Percentiles rank a stretch among this genome's conserved stretches.
These are phyloP conservation scores for Archips crataeganus DNA, from an alignment of 2,888 invertebrate species.

Conservation along the genomic window DNA sequence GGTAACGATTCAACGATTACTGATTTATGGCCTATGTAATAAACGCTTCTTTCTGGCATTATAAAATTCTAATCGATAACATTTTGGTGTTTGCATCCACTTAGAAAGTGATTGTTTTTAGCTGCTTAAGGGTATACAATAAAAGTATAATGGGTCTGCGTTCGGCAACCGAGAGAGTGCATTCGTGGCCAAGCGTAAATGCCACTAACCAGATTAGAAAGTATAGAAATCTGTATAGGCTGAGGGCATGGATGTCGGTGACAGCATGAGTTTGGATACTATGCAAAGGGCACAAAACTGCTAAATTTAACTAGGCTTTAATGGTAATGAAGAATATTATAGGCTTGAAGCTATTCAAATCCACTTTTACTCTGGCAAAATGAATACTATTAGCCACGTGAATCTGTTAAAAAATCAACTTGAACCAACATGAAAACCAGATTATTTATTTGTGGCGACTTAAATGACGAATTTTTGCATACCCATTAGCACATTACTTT, in stretches of 20 bases:
- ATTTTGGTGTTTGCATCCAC: slow-evolving; percentile 60
- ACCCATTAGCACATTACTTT: slow-evolving; percentile 26
- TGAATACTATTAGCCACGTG: not conserved
- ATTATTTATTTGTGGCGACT: slow-evolving; percentile 11
- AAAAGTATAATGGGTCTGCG: slow-evolving; percentile 71
- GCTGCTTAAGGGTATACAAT: slow-evolving; percentile 69
- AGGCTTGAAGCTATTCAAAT: not conserved
- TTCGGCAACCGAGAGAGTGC: slow-evolving; percentile 70
- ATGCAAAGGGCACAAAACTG: not conserved
- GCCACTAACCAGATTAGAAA: slow-evolving; percentile 75
- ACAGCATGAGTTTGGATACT: slow-evolving; percentile 45
- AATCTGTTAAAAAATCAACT: slow-evolving; percentile 1
- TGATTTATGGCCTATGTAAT: not conserved
- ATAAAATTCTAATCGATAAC: slow-evolving; percentile 39
- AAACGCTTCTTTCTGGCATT: not conserved
- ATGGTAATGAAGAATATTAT: too few species aligned
- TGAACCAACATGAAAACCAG: slow-evolving; percentile 6
- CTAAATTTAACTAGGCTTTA: too few species aligned
- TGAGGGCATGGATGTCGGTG: slow-evolving; percentile 59
- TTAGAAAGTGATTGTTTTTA: slow-evolving; percentile 70
- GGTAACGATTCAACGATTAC: not conserved
- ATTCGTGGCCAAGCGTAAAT: slow-evolving; percentile 71
- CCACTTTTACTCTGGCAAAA: not conserved
- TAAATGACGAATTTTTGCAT: slow-evolving; percentile 28
- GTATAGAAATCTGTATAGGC: slow-evolving; percentile 65